Evolutionary conservation across 1,140 invertebrate species (phyloP).

Genomic region (Trichonephila clavata): DNA sequence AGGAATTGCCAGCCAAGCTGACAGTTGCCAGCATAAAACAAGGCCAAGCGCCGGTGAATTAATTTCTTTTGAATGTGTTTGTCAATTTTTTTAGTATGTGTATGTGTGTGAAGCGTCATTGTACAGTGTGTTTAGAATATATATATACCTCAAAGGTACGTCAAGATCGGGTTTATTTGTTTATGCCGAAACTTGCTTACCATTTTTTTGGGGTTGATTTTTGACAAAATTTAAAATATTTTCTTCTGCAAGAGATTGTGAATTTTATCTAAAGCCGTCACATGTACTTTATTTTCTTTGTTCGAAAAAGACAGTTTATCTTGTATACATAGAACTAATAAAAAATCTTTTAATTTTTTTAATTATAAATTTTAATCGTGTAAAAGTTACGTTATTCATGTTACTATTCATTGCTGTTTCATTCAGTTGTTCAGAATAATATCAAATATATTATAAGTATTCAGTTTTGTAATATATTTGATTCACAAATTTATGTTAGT

Average conservation of each 20-base stretch:
- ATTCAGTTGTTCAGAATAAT: no score
- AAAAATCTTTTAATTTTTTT: no score
- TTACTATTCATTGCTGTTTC: no score
- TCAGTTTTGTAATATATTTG: no score
- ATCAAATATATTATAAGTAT: no score
- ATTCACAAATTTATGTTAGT: no score
- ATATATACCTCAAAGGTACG: conserved; percentile 72
- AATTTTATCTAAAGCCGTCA: no score
- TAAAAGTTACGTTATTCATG: no score
- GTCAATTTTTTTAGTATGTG: conserved; percentile 43
- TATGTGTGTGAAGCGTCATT: conserved; percentile 55
- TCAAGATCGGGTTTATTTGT: conserved; percentile 60
- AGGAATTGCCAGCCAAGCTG: conserved; percentile 74
- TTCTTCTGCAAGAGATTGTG: conserved; percentile 54
- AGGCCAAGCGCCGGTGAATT: conserved; percentile 66
- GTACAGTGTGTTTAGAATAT: conserved; percentile 65
- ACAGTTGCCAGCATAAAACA: conserved; percentile 39
- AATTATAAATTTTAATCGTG: no score
- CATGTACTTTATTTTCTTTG: no score
- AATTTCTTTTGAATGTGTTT: conserved; percentile 53
- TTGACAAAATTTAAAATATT: conserved; percentile 49
- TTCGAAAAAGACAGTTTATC: no score
- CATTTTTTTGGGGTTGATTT: conserved; percentile 44
- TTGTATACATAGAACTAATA: no score
- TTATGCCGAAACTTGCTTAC: conserved; percentile 68